Evolutionary conservation across 2,113 vertebrate genomes (phyloP), one percentile per base, ranked within the genome.

Genomic region (Fregata magnificens): DNA sequence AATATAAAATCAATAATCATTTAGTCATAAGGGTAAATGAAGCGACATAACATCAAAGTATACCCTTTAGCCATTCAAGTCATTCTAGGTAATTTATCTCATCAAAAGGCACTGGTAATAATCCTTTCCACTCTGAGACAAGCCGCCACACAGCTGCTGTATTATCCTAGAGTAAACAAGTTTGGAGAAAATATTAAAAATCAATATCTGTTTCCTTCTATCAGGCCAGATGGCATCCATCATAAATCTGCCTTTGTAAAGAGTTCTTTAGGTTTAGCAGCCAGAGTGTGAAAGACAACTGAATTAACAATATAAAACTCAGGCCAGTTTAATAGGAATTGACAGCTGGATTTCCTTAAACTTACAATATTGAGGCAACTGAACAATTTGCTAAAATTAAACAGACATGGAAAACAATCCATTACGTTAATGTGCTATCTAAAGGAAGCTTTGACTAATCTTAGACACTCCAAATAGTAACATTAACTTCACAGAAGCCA

Each of bases 1-100:
- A 99, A 99, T 99, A 98, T 98, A 98, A 99, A 99, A 99, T 99
- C 99, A 99, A 99, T 99, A 99, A 99, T 99, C 98, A 99, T 99
- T 99, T 99, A 99, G 99, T 99, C 98, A 98, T 99, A 98, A 99
- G 98, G 98, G 98, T 98, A 99, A 99, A 99, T 99, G 98, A 99
- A 99, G 98, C 98, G 95, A 98, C 98, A 98, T 98, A 98, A 99
- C 98, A 99, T 99, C 98, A 99, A 98, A 98, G 98, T 98, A 95
- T 98, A 98, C 98, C 98, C 98, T 98, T 98, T 98, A 99, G 99
- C 98, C 98, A 99, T 98, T 99, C 98, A 98, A 98, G 98, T 98
- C 98, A 98, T 98, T 98, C 97, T 93, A 94, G 98, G 98, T 98
- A 99, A 99, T 99, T 99, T 98, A 98, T 98, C 98, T 98, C 98